Base-by-base conservation (phyloP, 2,888 invertebrate genomes). In the Tenthredo scrophulariae region DNA sequence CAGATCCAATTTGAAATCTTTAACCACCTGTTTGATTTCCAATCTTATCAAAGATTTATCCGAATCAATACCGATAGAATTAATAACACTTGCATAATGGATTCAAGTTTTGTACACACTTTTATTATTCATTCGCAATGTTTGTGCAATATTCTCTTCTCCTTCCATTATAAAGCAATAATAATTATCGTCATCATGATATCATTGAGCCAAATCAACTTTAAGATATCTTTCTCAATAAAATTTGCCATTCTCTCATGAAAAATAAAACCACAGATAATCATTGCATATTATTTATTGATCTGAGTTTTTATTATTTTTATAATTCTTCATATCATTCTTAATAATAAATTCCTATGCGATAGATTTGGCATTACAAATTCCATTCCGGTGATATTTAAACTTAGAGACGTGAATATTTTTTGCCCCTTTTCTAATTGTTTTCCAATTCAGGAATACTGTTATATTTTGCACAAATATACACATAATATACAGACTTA, bases 111-210 rank as follows among this genome's bases (percentile, higher is more conserved):
- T 33, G 9, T 9, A 33, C n/a, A 37, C 18, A 70, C 40, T 37
- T 70, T 13, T 15, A 70, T 37, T 15, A 6, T 29, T 43, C 9
- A 13, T 40, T 43, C 5, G 74, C 22, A 74, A 26, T 22, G 13
- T 74, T 74, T 74, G 74, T 74, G 74, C 74, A 74, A 74, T 43
- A 74, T 74, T 74, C 43, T 43, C 6, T 74, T 40, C 43, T 29
- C 40, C 5, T 43, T 74, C 10, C 3, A 74, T 43, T 22, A 74
- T 26, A 1, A 13, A 22, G n/a, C 40, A 43, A 43, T 15, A 10
- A 40, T n/a, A 13, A 43, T 74, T 43, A 43, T 43, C 43, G 13
- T 43, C n/a, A n/a, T 10, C n/a, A 26, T 29, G 10, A 33, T 26
- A 37, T 26, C 62, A 26, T 62, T 26, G 3, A 22, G 62, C 26